These are phyloP conservation scores for Uloborus plumipes DNA, from an alignment of 2,888 invertebrate genomes.

Conservation along the genomic window DNA sequence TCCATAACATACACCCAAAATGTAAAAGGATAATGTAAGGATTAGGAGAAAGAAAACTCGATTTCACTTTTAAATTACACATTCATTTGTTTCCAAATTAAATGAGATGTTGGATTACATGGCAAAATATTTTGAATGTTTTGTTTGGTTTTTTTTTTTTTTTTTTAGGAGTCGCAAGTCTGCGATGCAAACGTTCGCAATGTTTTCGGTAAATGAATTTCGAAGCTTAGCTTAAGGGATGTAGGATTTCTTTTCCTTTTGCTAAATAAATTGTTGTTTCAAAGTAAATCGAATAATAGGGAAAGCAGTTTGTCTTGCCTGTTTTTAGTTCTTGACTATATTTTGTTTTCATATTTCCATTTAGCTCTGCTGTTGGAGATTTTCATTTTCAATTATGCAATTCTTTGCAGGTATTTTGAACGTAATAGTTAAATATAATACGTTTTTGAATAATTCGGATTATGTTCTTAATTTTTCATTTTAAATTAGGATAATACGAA, in stretches of 20 bases:
- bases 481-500: no score
- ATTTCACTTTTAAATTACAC: constrained; percentile 48
- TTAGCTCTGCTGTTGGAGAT: no score
- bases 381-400: no score
- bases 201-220: constrained; percentile 45
- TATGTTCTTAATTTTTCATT: no score
- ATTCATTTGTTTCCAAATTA: constrained; percentile 54
- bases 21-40: constrained; percentile 21
- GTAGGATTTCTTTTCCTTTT: constrained; percentile 13
- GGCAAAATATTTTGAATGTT: constrained; percentile 27
- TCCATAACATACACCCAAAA: not conserved
- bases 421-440: no score
- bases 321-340: no score
- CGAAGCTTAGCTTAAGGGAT: constrained; percentile 29
- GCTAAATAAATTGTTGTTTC: no score
- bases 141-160: not conserved
- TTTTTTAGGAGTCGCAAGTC: not conserved
- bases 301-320: no score
- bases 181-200: constrained; percentile 11
- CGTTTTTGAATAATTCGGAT: no score
- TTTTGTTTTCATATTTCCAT: no score
- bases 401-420: no score
- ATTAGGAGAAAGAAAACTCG: constrained; percentile 29
- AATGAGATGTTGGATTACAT: constrained; percentile 45
- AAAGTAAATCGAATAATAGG: no score